These are phyloP conservation scores for Kradibia gibbosae DNA, from an alignment of 1,140 invertebrate genomes.

Conservation along the genomic window DNA sequence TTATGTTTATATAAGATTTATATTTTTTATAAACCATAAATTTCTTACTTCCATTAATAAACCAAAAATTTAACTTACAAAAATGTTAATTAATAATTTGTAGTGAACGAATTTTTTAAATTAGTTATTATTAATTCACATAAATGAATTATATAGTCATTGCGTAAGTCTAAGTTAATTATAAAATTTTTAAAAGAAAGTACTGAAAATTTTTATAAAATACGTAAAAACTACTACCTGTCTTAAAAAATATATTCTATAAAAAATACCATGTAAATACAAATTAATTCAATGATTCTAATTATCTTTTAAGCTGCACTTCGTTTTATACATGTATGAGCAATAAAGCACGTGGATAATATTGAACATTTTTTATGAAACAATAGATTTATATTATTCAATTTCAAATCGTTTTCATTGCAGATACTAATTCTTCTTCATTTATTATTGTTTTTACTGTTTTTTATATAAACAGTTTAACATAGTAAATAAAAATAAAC, in stretches of 20 bases:
- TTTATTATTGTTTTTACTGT: background rate
- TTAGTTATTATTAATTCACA: too few relatives aligned
- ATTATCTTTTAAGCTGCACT: background rate
- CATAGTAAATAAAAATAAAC: too few relatives aligned
- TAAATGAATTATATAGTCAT: too few relatives aligned
- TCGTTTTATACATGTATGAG: background rate
- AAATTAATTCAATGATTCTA: background rate
- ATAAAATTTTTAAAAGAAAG: too few relatives aligned
- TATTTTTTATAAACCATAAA: background rate
- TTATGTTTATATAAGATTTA: too few relatives aligned
- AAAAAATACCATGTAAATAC: conserved; percentile 18
- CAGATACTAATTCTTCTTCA: background rate
- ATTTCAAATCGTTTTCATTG: background rate
- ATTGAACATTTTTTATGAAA: background rate
- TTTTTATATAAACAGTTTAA: background rate
- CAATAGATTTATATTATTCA: background rate
- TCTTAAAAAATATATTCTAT: conserved; percentile 34
- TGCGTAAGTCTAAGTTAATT: too few relatives aligned
- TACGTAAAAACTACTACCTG: conserved; percentile 23
- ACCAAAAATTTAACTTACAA: too few relatives aligned
- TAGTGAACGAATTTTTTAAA: background rate
- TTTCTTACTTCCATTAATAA: background rate
- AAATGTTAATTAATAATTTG: background rate
- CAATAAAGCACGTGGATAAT: background rate
- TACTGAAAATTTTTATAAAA: conserved; percentile 5